phyloP scores from a whole-genome alignment of 2,888 invertebrate genomes.

The Apodemia duryi region DNA sequence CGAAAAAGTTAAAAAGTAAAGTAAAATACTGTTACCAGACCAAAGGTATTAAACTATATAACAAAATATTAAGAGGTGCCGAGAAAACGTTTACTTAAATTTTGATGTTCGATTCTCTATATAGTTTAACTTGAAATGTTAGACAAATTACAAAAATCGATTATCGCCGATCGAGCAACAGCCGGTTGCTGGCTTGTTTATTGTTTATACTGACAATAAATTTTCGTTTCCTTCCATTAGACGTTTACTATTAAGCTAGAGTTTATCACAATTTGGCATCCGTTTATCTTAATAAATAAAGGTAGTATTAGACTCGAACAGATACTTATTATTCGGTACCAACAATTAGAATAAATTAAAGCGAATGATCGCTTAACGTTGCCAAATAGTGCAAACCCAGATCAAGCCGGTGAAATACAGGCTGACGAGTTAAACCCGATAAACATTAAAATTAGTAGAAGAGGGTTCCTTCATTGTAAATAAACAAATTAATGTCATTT shows the following conservation, averaged over 20 bases:
- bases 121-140: background rate
- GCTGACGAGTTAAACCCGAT: background rate
- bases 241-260: background rate
- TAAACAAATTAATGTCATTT: background rate
- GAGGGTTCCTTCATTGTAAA: background rate
- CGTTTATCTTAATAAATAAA: conserved; percentile 5
- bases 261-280: conserved; percentile 12
- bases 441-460: background rate
- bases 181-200: background rate
- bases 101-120: background rate
- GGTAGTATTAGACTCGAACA: background rate
- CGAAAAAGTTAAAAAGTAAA: too few species aligned
- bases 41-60: too few species aligned
- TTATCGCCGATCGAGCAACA: background rate
- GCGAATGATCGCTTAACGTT: background rate
- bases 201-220: background rate
- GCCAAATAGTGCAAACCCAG: background rate
- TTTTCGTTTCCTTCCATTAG: background rate
- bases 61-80: too few species aligned
- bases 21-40: too few species aligned
- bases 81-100: background rate
- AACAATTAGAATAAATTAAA: conserved; percentile 2
- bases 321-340: conserved; percentile 1
- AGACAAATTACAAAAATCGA: background rate
- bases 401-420: background rate